A percentile compares a stretch with the other conserved stretches of the same genome.
These are phyloP conservation scores for Prinia subflava DNA, from an alignment of 2,113 vertebrate genomes.

Conservation along the genomic window DNA sequence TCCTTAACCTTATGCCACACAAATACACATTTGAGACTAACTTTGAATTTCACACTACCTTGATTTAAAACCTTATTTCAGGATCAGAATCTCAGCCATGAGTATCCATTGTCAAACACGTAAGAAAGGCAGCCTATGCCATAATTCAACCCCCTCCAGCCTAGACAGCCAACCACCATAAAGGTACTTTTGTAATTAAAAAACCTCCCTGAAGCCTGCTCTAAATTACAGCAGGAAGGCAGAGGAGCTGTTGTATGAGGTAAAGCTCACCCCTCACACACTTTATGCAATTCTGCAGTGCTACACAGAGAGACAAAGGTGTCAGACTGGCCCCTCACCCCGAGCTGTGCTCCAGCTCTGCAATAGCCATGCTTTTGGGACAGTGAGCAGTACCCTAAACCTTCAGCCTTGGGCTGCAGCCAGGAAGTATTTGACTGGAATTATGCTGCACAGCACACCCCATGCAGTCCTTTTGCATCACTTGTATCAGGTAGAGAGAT, in stretches of 20 bases:
- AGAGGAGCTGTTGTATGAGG: neutral
- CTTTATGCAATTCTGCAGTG: neutral
- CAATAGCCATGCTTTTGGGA: neutral
- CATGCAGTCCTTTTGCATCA: neutral
- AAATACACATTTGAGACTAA: neutral
- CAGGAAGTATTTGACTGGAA: neutral
- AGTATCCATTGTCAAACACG: neutral
- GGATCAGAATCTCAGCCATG: neutral
- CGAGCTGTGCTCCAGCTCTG: neutral
- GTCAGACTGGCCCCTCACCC: neutral
- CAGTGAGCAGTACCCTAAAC: fast-evolving
- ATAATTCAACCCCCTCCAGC: neutral
- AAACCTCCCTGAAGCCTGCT: neutral
- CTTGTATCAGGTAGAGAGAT: neutral
- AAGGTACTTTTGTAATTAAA: neutral
- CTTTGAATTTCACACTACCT: neutral
- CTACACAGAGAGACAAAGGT: neutral
- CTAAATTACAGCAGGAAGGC: neutral
- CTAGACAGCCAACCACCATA: neutral
- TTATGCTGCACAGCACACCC: neutral
- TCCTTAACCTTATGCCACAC: neutral
- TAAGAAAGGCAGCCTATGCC: neutral
- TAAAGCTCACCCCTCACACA: neutral
- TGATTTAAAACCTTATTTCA: neutral
- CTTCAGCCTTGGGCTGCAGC: neutral